Evolutionary conservation across 2,888 invertebrate genomes (phyloP).

Genomic region (Oscheius onirici): DNA sequence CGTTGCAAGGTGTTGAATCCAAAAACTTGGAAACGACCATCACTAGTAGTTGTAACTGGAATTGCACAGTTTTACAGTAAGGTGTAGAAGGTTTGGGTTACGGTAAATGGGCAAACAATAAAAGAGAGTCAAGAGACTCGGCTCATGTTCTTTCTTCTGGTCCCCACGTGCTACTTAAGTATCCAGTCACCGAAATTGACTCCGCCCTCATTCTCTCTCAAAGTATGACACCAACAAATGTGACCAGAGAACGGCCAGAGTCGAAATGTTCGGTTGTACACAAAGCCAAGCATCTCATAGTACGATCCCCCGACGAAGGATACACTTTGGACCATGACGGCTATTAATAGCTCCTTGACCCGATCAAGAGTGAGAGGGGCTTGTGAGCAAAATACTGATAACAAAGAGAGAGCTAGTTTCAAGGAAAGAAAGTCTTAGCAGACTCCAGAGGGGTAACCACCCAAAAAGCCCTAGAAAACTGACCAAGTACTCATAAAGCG

Average conservation of each 20-base stretch:
- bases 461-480: background rate
- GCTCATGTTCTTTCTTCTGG: too few relatives aligned
- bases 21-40: too few relatives aligned
- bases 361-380: background rate
- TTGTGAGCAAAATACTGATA: background rate
- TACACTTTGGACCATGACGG: background rate
- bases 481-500: too few relatives aligned
- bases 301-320: background rate
- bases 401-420: too few relatives aligned
- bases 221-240: background rate
- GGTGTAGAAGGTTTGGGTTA: too few relatives aligned
- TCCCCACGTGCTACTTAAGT: too few relatives aligned
- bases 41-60: too few relatives aligned
- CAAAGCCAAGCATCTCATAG: background rate
- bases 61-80: too few relatives aligned
- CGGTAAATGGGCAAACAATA: too few relatives aligned
- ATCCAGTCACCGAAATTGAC: slow-evolving; percentile 1
- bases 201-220: slow-evolving; percentile 1
- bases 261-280: slow-evolving; percentile 2
- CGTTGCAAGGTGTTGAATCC: too few relatives aligned
- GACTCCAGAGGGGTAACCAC: background rate
- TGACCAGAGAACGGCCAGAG: slow-evolving; percentile 5
- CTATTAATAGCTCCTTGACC: background rate
- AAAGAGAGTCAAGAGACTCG: too few relatives aligned
- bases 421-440: too few relatives aligned